Base-by-base conservation (phyloP, 1,140 invertebrate species). In the Xylocopa sonorina region DNA sequence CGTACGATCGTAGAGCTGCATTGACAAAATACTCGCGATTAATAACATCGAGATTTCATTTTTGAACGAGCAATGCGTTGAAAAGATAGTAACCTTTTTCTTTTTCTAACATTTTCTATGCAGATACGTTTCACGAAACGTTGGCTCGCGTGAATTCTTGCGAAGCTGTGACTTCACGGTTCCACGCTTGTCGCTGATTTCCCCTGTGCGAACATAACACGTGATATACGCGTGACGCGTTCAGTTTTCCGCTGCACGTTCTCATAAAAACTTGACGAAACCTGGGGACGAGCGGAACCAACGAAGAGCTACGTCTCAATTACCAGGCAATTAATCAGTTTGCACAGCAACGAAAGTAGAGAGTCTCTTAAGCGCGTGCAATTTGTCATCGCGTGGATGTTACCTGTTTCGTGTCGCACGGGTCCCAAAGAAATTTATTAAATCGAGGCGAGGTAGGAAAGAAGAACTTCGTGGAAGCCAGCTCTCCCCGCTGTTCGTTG, bases 141-240 rank as follows among this genome's bases (percentile, higher is more conserved):
- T 21, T 5, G 46, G 32, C 50, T 51, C 43, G 12, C n/a, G 21
- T 7, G 21, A 63, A 2, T 41, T 24, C 46, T 4, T 32, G 14
- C n/a, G 34, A 29, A 43, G n/a, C 3, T 0, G 5, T 51, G 12
- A 0, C 1, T 34, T 32, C 0, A 48, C 34, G 14, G 16, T 46
- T 67, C 43, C 21, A 67, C 27, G 53, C n/a, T 50, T 38, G 32
- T 9, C 16, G 16, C 21, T 29, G 72, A 43, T 75, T 43, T 48
- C 34, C 18, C 10, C 6, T 24, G 29, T 62, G 46, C 14, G 16
- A 29, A 24, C 5, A 29, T n/a, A 14, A 46, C 75, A 58, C 57
- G 71, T 78, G 55, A 62, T 51, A 24, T 38, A 41, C 53, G 53
- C 43, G 66, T 46, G 51, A 67, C 38, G 16, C 41, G 29, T 16